phyloP scores from a whole-genome alignment of 1,140 invertebrate genomes.

The Sycophila sp. region DNA sequence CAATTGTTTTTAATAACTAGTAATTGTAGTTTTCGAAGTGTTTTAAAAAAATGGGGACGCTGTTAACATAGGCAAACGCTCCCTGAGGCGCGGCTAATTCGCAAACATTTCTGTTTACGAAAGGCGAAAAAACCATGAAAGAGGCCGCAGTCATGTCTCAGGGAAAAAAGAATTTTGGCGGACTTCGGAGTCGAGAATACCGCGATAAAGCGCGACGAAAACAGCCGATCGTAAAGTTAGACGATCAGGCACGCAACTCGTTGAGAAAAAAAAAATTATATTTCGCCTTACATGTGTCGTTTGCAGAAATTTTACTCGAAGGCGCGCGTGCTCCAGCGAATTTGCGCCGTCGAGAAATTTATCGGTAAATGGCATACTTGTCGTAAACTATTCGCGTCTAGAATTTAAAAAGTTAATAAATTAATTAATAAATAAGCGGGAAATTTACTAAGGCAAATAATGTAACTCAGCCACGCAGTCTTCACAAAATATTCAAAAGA shows the following conservation, averaged over 20 bases:
- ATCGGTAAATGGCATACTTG: not conserved
- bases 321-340: not conserved
- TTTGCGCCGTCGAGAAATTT: not conserved
- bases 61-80: conserved; percentile 4
- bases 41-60: not conserved
- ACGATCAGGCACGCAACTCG: not conserved
- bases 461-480: too few relatives aligned
- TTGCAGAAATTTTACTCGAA: not conserved
- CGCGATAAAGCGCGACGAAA: not conserved
- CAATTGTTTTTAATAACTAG: too few relatives aligned
- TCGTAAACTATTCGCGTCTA: not conserved
- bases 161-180: not conserved
- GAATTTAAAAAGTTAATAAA: not conserved
- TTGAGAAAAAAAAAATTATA: not conserved
- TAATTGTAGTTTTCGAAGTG: too few relatives aligned
- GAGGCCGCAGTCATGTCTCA: too few relatives aligned
- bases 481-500: not conserved
- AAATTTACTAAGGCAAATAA: too few relatives aligned
- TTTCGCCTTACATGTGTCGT: not conserved
- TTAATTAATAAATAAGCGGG: not conserved
- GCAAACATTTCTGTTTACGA: not conserved
- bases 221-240: not conserved
- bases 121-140: not conserved
- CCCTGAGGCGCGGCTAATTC: not conserved
- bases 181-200: not conserved